Base-by-base conservation (phyloP, 1,140 invertebrate species). In the Hydropsyche tenuis region DNA sequence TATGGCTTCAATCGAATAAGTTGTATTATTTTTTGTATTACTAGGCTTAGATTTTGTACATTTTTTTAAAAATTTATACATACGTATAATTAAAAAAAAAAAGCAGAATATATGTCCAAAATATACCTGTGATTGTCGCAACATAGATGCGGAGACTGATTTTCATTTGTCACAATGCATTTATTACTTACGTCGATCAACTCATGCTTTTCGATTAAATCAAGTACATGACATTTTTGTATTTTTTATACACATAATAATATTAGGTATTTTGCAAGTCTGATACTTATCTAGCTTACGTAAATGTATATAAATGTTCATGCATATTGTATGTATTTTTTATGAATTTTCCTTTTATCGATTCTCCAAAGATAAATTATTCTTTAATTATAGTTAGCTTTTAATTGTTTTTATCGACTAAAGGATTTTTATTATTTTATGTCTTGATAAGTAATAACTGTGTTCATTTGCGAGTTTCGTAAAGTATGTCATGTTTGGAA, bases 111-210 rank as follows among this genome's bases (percentile, higher is more conserved):
- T 25, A 48, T 68, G 43, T 68, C 45, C 65, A 27, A 60, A 12
- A 23, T 60, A 60, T 25, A 48, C 16, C 65, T 68, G 65, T 68
- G 65, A 68, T 68, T n/a, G 48, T 23, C 48, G 45, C 22, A 68
- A 48, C 37, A 18, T 20, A 14, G 42, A 14, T 48, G n/a, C n/a
- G 9, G 45, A 68, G 65, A 68, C 65, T 68, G 65, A 68, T 68
- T 43, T 43, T 65, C n/a, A n/a, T n/a, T 37, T 37, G 3, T 37
- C 30, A 37, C 9, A 37, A 4, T 37, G 3, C 9, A 37, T 9
- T 37, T 4, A 37, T 9, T 4, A 37, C 3, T 9, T 37, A 9
- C 9, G 9, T 37, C 30, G 9, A 37, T 37, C 30, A 37, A n/a
- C n/a, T n/a, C n/a, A n/a, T n/a, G 30, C 30, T 37, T 37, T 37